These are phyloP conservation scores for Cyaniris semiargus DNA, from an alignment of 2,888 invertebrate genomes.

Conservation along the genomic window DNA sequence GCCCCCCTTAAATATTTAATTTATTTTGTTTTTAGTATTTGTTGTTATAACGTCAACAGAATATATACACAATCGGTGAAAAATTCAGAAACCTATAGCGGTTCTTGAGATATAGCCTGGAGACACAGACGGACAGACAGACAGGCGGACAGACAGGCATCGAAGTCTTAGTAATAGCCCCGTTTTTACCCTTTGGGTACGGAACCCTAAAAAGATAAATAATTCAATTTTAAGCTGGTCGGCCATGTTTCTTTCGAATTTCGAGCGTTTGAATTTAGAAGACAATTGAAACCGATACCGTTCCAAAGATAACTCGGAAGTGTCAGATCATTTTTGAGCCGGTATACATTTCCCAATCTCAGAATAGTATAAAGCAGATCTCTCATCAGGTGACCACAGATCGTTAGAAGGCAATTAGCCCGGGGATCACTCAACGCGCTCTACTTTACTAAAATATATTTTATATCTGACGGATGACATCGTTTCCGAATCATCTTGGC, in stretches of 20 bases:
- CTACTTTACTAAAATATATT: conserved; percentile 67
- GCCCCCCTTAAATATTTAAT: too few relatives aligned
- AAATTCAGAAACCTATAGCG: too few relatives aligned
- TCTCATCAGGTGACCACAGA: conserved; percentile 63
- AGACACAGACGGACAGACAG: too few relatives aligned
- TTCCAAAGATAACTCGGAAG: conserved; percentile 70
- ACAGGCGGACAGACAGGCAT: too few relatives aligned
- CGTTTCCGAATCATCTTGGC: conserved; percentile 45
- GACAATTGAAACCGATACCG: conserved; percentile 58
- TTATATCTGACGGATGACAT: conserved; percentile 54
- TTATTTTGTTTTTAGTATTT: too few relatives aligned
- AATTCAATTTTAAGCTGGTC: background rate
- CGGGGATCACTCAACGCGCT: conserved; percentile 70
- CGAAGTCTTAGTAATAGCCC: too few relatives aligned
- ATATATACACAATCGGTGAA: too few relatives aligned
- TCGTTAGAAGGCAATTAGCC: conserved; percentile 79
- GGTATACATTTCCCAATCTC: conserved; percentile 73
- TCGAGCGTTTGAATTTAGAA: background rate
- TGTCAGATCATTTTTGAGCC: conserved; percentile 63
- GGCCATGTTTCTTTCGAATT: background rate
- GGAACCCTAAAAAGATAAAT: background rate
- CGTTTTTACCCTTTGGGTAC: too few relatives aligned
- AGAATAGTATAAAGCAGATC: conserved; percentile 77
- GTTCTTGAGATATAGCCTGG: too few relatives aligned
- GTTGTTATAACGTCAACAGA: too few relatives aligned